Conservation (phyloP, 92 coral and sea anemone genomes). For the Palythoa grandis region DNA sequence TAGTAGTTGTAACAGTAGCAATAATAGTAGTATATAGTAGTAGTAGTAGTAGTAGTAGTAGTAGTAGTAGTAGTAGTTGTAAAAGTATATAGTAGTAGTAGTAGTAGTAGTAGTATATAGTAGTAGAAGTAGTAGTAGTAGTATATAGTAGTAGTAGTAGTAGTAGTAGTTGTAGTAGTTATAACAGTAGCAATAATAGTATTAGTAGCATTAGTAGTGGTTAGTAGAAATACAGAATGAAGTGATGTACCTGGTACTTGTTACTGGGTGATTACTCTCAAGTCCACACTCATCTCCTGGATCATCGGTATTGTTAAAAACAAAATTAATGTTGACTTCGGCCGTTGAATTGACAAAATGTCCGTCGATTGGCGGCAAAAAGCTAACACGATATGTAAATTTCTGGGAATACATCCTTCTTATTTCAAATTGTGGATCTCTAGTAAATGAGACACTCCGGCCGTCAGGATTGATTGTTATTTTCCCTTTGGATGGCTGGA, state of each 20-base stretch:
- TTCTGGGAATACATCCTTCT: conserved; percentile 53
- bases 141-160: no score
- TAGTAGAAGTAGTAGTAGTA: no score
- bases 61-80: no score
- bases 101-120: no score
- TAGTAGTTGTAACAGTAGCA: no score
- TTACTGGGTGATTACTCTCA: neutral
- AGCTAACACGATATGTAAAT: conserved; percentile 66
- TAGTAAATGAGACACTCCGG: conserved; percentile 61
- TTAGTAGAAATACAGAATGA: neutral
- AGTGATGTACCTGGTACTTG: conserved; percentile 18
- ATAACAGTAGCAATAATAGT: no score
- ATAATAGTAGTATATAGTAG: no score
- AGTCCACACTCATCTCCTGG: conserved; percentile 24
- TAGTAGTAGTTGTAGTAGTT: no score
- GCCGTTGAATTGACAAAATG: conserved; percentile 56
- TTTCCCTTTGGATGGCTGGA: conserved; percentile 73
- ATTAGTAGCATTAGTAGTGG: no score
- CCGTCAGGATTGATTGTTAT: conserved; percentile 78
- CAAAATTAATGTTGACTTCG: conserved; percentile 37
- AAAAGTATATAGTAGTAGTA: no score
- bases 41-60: no score
- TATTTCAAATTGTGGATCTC: conserved; percentile 43
- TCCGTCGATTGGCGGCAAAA: conserved; percentile 47
- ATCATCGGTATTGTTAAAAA: conserved; percentile 46